Percentiles rank a stretch among this genome's conserved stretches.
Conservation (phyloP, 1,140 invertebrate species). For the Sarcophaga peregrina region DNA sequence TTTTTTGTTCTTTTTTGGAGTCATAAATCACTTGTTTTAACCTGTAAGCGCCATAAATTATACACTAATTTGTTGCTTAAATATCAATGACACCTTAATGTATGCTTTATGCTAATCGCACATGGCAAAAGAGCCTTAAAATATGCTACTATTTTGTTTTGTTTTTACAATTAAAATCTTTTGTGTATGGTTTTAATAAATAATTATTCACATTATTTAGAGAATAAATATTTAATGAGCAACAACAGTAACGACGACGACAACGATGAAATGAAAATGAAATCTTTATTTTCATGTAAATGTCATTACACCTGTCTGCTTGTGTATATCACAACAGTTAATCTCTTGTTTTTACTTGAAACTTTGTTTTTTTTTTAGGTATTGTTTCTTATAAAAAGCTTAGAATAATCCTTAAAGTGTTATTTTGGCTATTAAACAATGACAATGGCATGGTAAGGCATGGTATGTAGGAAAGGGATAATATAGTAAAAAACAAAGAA, state of each 20-base stretch:
- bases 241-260: neutral
- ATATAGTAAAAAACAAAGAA: too few relatives aligned
- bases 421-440: neutral
- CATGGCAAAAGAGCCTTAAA: neutral
- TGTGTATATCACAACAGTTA: neutral
- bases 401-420: neutral
- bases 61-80: too few relatives aligned
- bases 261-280: neutral
- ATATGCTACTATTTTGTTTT: neutral
- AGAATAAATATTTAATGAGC: too few relatives aligned
- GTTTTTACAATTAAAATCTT: neutral
- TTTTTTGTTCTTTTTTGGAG: too few relatives aligned
- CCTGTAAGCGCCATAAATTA: too few relatives aligned
- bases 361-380: neutral
- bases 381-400: neutral
- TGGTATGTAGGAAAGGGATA: too few relatives aligned
- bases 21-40: too few relatives aligned
- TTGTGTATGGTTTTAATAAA: neutral
- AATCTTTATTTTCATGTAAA: slow-evolving; percentile 12
- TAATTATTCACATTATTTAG: neutral
- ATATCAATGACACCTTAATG: neutral
- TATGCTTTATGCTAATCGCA: neutral
- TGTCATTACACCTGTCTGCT: slow-evolving; percentile 26
- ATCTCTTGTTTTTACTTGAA: neutral
- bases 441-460: too few relatives aligned